Percentiles rank a stretch among this genome's conserved stretches.
Evolutionary conservation across 1,140 invertebrate genomes (phyloP).

Genomic region (Megathymus violae): DNA sequence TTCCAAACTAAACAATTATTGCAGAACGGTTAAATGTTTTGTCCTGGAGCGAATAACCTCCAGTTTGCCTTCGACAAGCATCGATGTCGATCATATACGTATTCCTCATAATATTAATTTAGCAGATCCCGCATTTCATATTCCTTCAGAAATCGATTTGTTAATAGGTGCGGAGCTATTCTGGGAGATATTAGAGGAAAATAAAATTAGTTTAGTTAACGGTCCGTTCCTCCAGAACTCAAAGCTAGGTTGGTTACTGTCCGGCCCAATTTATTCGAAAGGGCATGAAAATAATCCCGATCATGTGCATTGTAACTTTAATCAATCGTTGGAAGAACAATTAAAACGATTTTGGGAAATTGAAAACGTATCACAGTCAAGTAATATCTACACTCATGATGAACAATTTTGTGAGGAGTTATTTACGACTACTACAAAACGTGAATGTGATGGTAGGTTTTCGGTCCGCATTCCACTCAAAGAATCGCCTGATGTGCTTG

Average conservation of each 20-base stretch:
- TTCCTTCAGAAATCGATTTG: constrained; percentile 37
- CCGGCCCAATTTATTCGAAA: constrained; percentile 25
- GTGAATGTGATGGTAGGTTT: constrained; percentile 35
- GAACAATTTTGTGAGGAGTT: constrained; percentile 38
- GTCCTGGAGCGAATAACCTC: constrained; percentile 33
- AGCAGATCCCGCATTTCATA: constrained; percentile 42
- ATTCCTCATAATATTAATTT: constrained; percentile 39
- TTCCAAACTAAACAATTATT: constrained; percentile 32
- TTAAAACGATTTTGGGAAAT: constrained; percentile 47
- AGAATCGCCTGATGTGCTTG: constrained; percentile 30
- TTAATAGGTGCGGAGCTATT: constrained; percentile 49
- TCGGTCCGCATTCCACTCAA: constrained; percentile 38
- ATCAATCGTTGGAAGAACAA: constrained; percentile 29
- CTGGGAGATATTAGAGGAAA: constrained; percentile 40
- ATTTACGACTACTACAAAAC: constrained; percentile 35
- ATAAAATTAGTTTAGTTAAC: constrained; percentile 31
- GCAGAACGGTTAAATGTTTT: constrained; percentile 17
- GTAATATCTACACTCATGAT: constrained; percentile 22
- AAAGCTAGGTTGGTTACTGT: constrained; percentile 36
- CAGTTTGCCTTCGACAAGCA: constrained; percentile 22
- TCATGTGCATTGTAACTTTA: constrained; percentile 35
- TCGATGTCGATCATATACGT: constrained; percentile 19
- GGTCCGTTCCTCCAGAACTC: constrained; percentile 39
- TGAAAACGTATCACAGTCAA: constrained; percentile 28
- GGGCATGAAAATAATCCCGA: not conserved